Evolutionary conservation across 2,888 invertebrate species (phyloP).

Genomic region (Aporophyla lueneburgensis): DNA sequence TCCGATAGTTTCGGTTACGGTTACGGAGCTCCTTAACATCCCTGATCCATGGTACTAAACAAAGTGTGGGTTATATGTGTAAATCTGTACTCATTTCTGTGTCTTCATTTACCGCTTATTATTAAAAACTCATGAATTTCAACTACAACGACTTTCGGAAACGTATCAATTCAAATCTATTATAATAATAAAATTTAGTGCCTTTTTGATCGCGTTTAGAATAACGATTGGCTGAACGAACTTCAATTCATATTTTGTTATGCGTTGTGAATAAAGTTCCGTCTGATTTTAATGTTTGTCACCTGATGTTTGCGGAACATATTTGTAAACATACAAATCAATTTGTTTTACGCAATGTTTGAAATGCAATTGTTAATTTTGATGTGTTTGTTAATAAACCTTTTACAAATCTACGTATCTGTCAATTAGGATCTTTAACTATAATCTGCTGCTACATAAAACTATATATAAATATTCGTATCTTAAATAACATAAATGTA

Average conservation of each 20-base stretch:
- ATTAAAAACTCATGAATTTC: slow-evolving; percentile 41
- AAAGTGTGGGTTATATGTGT: not conserved
- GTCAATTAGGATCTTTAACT: slow-evolving; percentile 11
- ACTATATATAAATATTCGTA: not conserved
- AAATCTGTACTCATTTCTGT: not conserved
- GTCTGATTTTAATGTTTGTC: slow-evolving; percentile 55
- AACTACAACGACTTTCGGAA: slow-evolving; percentile 77
- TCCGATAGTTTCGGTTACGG: too few species aligned
- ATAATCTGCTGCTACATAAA: slow-evolving; percentile 11
- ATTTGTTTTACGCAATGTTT: slow-evolving; percentile 35
- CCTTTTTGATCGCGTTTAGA: slow-evolving; percentile 83
- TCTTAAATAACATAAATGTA: slow-evolving; percentile 14
- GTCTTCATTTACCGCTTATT: slow-evolving; percentile 33
- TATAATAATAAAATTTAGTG: slow-evolving; percentile 80
- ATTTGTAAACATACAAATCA: slow-evolving; percentile 48
- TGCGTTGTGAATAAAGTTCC: slow-evolving; percentile 47
- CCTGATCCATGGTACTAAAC: not conserved
- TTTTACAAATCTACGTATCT: slow-evolving; percentile 1
- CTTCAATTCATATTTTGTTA: slow-evolving; percentile 56
- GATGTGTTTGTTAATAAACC: slow-evolving; percentile 7
- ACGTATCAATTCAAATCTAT: slow-evolving; percentile 78
- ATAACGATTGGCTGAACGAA: slow-evolving; percentile 71
- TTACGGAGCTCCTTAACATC: too few species aligned
- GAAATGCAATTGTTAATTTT: slow-evolving; percentile 40
- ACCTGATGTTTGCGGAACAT: slow-evolving; percentile 42